Conservation (phyloP, 2,888 invertebrate species). For the Drosophila multiciliata region DNA sequence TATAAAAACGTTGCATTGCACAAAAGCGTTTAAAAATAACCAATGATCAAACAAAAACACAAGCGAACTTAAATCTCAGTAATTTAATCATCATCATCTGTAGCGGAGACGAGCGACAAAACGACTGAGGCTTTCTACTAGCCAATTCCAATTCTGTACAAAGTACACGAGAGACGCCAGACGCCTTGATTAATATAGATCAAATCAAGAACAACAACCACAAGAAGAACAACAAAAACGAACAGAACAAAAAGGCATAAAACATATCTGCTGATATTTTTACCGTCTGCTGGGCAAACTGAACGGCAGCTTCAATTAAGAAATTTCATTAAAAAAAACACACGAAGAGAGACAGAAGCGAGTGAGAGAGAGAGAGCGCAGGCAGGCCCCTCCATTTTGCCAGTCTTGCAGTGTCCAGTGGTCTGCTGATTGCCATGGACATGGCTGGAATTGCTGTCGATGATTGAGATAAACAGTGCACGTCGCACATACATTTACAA, state of each 20-base stretch:
- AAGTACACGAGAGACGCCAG: constrained; percentile 47
- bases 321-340: constrained; percentile 71
- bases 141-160: constrained; percentile 30
- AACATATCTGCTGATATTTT: constrained; percentile 54
- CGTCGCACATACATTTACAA: constrained; percentile 28
- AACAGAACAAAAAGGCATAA: constrained; percentile 37
- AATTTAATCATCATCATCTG: constrained; percentile 15
- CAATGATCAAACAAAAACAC: constrained; percentile 5
- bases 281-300: constrained; percentile 52
- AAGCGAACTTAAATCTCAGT: constrained; percentile 8
- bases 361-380: constrained; percentile 20
- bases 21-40: constrained; percentile 31
- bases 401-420: constrained; percentile 21
- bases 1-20: constrained; percentile 22
- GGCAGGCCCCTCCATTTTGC: constrained; percentile 5
- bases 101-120: constrained; percentile 20
- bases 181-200: constrained; percentile 78
- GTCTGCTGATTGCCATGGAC: constrained; percentile 65
- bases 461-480: constrained; percentile 76
- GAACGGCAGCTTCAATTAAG: constrained; percentile 75
- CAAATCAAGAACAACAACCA: constrained; percentile 61
- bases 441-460: constrained; percentile 65
- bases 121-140: constrained; percentile 44
- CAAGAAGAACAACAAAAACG: constrained; percentile 12
- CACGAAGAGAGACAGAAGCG: constrained; percentile 26